A percentile compares a stretch with the other conserved stretches of the same genome.
These are phyloP conservation scores for Hyphantria cunea DNA, from an alignment of 1,140 invertebrate species.

Conservation along the genomic window DNA sequence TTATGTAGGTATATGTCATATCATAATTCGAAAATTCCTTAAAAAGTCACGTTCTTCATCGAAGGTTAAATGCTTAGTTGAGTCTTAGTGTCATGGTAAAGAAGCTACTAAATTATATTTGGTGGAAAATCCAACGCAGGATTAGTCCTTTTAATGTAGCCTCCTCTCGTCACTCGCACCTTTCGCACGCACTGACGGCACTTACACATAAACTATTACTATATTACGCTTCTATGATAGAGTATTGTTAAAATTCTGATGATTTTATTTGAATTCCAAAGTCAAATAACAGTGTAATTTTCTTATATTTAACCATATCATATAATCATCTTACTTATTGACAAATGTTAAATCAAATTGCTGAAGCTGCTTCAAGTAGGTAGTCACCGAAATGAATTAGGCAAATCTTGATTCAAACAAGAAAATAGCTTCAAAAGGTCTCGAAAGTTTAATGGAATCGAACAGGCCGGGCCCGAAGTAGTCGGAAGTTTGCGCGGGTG, in stretches of 20 bases:
- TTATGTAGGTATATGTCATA: no score
- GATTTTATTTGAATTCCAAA: conserved; percentile 57
- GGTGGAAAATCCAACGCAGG: no score
- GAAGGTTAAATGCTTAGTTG: no score
- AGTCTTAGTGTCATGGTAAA: no score
- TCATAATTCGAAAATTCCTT: no score
- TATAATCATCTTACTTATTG: conserved; percentile 7
- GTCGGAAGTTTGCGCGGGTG: conserved; percentile 77
- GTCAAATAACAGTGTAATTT: no score
- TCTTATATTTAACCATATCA: no score
- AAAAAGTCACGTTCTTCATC: no score
- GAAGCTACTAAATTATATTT: no score
- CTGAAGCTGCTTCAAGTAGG: conserved; percentile 30
- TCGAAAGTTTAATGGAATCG: conserved; percentile 82
- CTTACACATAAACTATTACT: conserved; percentile 74
- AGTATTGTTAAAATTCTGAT: conserved; percentile 73
- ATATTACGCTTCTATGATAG: conserved; percentile 82
- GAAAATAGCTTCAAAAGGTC: conserved; percentile 79
- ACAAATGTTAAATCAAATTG: conserved; percentile 17
- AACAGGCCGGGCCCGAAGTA: conserved; percentile 69
- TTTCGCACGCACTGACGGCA: conserved; percentile 69
- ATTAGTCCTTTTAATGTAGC: conserved; percentile 73
- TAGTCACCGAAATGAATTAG: conserved; percentile 67
- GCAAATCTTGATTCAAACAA: conserved; percentile 76
- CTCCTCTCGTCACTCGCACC: conserved; percentile 41